Conservation (phyloP, 2,797 vertebrate species). For the Vultur gryphus region DNA sequence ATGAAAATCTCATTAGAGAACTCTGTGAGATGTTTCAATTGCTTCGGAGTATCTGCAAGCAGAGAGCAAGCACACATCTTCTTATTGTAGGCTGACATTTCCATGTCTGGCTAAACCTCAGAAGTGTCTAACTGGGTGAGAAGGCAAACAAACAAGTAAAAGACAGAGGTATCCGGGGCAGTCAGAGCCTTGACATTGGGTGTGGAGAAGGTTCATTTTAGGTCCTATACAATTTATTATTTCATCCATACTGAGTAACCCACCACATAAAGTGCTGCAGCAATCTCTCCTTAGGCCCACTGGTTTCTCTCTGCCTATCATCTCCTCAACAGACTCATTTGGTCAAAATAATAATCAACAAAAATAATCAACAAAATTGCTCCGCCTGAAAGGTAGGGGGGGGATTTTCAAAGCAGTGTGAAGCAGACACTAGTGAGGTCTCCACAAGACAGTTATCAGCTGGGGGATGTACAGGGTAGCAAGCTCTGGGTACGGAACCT, state of each 20-base stretch:
- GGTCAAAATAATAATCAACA: not conserved
- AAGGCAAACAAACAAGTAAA: not conserved
- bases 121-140: not conserved
- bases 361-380: not conserved
- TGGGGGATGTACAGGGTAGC: not conserved
- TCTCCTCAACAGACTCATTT: not conserved
- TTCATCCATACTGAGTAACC: not conserved
- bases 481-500: not conserved
- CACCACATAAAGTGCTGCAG: not conserved
- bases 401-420: not conserved
- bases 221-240: not conserved
- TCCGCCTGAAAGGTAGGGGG: not conserved
- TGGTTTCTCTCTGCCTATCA: not conserved
- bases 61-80: not conserved
- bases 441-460: not conserved
- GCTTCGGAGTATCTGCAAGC: not conserved
- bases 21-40: not conserved
- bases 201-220: not conserved
- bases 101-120: not conserved
- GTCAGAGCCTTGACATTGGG: not conserved
- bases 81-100: not conserved
- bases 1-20: not conserved
- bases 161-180: rapidly evolving
- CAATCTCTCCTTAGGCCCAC: not conserved
- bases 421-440: not conserved